A percentile compares a stretch with the other conserved stretches of the same genome.
phyloP scores from a whole-genome alignment of 2,888 invertebrate genomes.

The Sisyra nigra region DNA sequence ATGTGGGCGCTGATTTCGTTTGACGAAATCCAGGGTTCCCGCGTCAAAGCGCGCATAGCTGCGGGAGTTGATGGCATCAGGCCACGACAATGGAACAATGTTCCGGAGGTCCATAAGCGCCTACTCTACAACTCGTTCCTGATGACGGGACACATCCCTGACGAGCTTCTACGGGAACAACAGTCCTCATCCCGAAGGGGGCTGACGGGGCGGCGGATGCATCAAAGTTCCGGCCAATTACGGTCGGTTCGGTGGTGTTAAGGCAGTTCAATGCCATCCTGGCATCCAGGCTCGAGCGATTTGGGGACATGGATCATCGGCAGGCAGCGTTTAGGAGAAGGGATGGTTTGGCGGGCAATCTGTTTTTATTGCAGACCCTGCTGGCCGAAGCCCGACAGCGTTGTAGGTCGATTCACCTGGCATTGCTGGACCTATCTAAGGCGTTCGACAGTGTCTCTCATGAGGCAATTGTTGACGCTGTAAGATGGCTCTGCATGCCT shows the following conservation, averaged over 20 bases:
- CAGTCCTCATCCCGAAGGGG: no score
- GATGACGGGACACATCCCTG: no score
- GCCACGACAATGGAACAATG: no score
- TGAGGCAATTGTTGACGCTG: conserved; percentile 5
- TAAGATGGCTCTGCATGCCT: conserved; percentile 9
- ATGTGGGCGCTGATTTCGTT: no score
- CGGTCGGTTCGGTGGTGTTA: conserved; percentile 9
- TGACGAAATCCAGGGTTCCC: no score
- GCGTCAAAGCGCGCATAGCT: no score
- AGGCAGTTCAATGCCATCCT: no score
- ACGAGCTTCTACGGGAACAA: no score
- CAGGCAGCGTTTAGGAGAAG: conserved; percentile 10
- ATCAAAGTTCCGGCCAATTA: conserved; percentile 9
- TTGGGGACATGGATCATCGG: not conserved
- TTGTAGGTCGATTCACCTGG: conserved; percentile 8
- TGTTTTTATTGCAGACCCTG: conserved; percentile 5
- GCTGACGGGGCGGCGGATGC: not conserved
- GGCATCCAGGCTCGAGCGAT: conserved; percentile 7
- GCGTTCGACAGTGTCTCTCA: conserved; percentile 14
- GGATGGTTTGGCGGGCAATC: conserved; percentile 10
- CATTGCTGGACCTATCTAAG: conserved; percentile 13
- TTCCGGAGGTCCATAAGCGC: no score
- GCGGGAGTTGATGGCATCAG: no score
- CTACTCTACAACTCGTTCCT: no score
- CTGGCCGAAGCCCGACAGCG: no score